These are phyloP conservation scores for Acrocephalus scirpaceus DNA, from an alignment of 2,797 vertebrate genomes.

Conservation along the genomic window DNA sequence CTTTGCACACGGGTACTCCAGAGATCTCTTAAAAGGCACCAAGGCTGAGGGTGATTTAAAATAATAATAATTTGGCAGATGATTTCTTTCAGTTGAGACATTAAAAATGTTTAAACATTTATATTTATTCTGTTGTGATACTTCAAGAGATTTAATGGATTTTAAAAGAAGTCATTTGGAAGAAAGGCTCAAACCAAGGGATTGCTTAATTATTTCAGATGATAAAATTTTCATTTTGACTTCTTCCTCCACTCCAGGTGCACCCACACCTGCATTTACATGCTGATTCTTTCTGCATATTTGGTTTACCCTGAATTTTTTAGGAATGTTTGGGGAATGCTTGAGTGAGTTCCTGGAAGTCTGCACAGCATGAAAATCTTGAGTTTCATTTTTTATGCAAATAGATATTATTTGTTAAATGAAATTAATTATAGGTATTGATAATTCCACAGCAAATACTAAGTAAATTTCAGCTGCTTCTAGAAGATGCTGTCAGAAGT, in stretches of 20 bases:
- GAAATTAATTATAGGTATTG: neutral
- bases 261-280: neutral
- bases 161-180: neutral
- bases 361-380: neutral
- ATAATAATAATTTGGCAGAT: neutral
- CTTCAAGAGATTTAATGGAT: neutral
- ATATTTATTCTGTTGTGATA: neutral
- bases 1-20: fast-evolving
- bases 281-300: neutral
- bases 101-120: conserved; percentile 4
- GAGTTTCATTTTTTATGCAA: neutral
- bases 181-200: neutral
- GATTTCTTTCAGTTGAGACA: neutral
- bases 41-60: neutral
- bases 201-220: conserved; percentile 14
- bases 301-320: neutral
- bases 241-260: neutral
- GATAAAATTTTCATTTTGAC: neutral
- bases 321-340: neutral
- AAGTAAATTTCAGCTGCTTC: neutral
- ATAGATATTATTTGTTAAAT: neutral
- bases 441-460: neutral
- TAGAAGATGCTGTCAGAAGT: neutral
- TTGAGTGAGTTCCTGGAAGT: neutral
- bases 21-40: neutral